These are phyloP conservation scores for Yoshiicerus persimilis DNA, from an alignment of 1,140 invertebrate genomes.

Conservation along the genomic window DNA sequence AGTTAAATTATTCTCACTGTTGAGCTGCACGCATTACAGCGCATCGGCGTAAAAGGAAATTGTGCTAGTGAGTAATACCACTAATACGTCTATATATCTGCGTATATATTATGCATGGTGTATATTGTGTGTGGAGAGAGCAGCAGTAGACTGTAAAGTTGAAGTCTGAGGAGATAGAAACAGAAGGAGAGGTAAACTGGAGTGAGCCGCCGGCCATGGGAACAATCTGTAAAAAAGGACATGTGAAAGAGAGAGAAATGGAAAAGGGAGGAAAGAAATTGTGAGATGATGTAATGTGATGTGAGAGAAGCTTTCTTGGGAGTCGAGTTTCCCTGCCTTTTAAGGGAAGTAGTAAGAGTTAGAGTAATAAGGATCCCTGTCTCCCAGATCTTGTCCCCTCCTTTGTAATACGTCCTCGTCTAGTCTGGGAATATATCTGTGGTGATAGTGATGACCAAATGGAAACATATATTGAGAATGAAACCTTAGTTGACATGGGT, in stretches of 20 bases:
- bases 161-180: background rate
- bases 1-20: background rate
- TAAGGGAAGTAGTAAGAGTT: background rate
- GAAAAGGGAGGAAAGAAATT: background rate
- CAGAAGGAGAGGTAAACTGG: background rate
- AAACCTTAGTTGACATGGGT: conserved; percentile 16
- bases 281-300: conserved; percentile 11
- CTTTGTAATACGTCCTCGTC: background rate
- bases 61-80: background rate
- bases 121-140: background rate
- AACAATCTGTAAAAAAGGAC: background rate
- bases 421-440: background rate
- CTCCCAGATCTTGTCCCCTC: no score
- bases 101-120: background rate
- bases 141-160: background rate
- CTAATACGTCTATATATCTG: background rate
- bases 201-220: background rate
- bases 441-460: background rate
- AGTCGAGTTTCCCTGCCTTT: background rate
- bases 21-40: background rate
- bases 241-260: background rate
- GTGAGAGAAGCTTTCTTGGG: background rate
- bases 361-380: background rate
- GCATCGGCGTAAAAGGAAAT: background rate
- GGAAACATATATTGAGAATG: conserved; percentile 1